Base-by-base conservation (phyloP, 2,797 vertebrate species). In the Melanotaenia nigrans region DNA sequence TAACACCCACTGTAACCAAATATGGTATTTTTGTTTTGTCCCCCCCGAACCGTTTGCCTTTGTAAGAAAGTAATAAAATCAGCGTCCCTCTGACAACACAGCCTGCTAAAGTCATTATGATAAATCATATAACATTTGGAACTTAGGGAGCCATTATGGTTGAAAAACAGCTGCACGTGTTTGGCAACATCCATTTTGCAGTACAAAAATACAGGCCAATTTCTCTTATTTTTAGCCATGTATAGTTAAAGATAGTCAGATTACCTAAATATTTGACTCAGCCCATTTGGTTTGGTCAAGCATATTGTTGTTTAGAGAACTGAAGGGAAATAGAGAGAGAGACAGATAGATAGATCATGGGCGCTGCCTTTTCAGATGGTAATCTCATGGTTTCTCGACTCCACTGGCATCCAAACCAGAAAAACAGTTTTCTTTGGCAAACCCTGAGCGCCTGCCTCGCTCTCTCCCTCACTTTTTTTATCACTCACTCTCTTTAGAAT, bases 361-460 rank as follows among this genome's bases (percentile, higher is more conserved):
- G 76, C 75, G 74, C 63, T 71, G 67, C 80, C 85, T 82, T 93
- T 90, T 93, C 85, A 92, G 87, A 93, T 91, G 89, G 75, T 90
- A 92, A 93, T 94, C 90, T 73, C 81, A 81, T 79, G 86, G 82
- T 90, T 87, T 88, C 83, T 90, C 77, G 87, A 89, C 85, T 85
- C 67, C 58, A 45, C 82, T 88, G 83, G 90, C 83, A 90, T 84
- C 84, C 72, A 89, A 87, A 88, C 80, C 77, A 78, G 80, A 77
- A 87, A 90, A 89, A 87, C 78, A 67, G 83, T 93, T 94, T 93
- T 89, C 81, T 90, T 93, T 93, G 91, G 89, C 92, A 90, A 77
- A 76, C 3, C 20, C 42, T 24, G 59, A 81, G 70, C 54, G 68
- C 70, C 78, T 84, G 82, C 81, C 80, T 69, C 67, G 28, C 76